These are phyloP conservation scores for Crocallis elinguaria DNA, from an alignment of 2,888 invertebrate species.

Conservation along the genomic window DNA sequence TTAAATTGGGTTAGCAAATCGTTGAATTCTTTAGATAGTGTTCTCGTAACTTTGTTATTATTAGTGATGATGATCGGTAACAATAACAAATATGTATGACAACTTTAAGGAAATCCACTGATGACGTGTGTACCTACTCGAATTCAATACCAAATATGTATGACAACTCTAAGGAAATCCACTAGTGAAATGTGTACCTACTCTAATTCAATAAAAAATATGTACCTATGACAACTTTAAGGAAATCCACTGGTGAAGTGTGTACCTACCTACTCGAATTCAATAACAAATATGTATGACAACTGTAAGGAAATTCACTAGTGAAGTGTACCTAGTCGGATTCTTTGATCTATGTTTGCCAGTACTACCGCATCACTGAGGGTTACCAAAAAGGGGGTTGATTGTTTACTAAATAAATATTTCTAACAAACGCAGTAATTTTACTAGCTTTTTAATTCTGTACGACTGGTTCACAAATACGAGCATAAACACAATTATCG, in stretches of 20 bases:
- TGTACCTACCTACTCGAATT: too few species aligned
- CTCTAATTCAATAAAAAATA: too few species aligned
- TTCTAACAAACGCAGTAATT: constrained; percentile 68
- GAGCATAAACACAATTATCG: background rate
- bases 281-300: background rate
- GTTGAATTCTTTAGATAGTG: too few species aligned
- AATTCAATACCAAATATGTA: background rate
- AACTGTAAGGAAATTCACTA: background rate
- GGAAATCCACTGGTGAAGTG: too few species aligned
- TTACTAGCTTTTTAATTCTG: constrained; percentile 71
- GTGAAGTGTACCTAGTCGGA: constrained; percentile 37
- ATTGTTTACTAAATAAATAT: constrained; percentile 74
- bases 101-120: too few species aligned
- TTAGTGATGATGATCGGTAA: too few species aligned
- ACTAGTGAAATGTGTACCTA: constrained; percentile 39
- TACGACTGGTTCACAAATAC: constrained; percentile 50
- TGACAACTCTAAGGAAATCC: background rate
- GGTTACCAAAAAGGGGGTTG: constrained; percentile 49
- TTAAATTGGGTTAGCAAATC: too few species aligned
- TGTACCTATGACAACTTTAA: too few species aligned
- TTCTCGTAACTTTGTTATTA: too few species aligned
- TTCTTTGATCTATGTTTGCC: constrained; percentile 77
- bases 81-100: too few species aligned
- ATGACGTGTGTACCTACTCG: too few species aligned
- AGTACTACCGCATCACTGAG: constrained; percentile 54